Evolutionary conservation across 2,888 invertebrate genomes (phyloP), one percentile per base, ranked within the genome.

Genomic region (Hirudinaria manillensis): DNA sequence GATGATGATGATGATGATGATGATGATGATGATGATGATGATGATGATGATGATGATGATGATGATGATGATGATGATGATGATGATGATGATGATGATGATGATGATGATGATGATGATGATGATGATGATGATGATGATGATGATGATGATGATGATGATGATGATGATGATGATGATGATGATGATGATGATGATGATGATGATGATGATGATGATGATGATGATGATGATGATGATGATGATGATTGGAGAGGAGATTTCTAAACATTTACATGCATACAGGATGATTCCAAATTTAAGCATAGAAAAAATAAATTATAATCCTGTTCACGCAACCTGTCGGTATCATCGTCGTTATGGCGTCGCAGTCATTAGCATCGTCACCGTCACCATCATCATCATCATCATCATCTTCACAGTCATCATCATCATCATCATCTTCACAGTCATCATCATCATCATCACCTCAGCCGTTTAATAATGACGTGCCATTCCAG

Each of bases 81-180:
- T 74, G 68, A 67, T 74, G 53, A 45, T 74, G 68, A 67, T 74
- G 68, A 67, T 74, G 56, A 72, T 72, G 56, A 72, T 67, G 65
- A 61, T 74, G 68, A 68, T 74, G 53, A 68, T 74, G 68, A 74
- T 67, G 68, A 74, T 74, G 68, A 74, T 74, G 68, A 74, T 66
- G 68, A 74, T 74, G 68, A 68, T 74, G 68, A 74, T 74, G 68
- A 74, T 74, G 68, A 74, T 68, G 53, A 74, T 68, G 68, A 74
- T 68, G 68, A 74, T 74, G 68, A 74, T 66, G 53, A 74, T 74
- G 68, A 74, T 68, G 68, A 74, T 74, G 53, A 74, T 68, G 68
- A 74, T 74, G 68, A 74, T 68, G 68, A 68, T 72, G 34, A 72
- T 32, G 61, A 53, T 3, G 53, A 29, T 7, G 53, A 45, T 71